A percentile compares a stretch with the other conserved stretches of the same genome.
Evolutionary conservation across 2,888 invertebrate species (phyloP).

Genomic region (Heteromyza rotundicornis): DNA sequence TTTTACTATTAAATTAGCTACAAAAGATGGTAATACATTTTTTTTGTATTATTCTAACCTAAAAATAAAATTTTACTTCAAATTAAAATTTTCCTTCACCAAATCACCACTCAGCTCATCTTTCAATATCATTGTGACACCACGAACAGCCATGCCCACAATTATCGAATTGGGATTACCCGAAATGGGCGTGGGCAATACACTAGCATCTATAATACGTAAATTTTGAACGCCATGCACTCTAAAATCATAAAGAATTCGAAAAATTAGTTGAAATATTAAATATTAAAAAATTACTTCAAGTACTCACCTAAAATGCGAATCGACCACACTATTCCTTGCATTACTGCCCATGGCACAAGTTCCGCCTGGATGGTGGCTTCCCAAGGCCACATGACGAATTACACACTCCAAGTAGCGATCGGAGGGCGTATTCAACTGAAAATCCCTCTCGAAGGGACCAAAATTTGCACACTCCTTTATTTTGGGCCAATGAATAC

Average conservation of each 20-base stretch:
- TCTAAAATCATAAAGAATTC: constrained; percentile 56
- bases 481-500: constrained; percentile 71
- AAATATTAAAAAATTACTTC: background rate
- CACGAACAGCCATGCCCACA: constrained; percentile 71
- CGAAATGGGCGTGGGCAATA: constrained; percentile 78
- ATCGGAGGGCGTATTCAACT: constrained; percentile 59
- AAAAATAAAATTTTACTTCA: too few species aligned
- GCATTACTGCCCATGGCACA: constrained; percentile 70
- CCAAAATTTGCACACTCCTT: constrained; percentile 66
- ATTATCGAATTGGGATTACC: constrained; percentile 77
- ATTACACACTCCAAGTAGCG: constrained; percentile 71
- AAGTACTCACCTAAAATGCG: constrained; percentile 66
- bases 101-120: too few species aligned
- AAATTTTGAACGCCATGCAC: constrained; percentile 71
- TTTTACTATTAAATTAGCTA: too few species aligned
- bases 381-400: constrained; percentile 70
- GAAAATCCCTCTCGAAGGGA: constrained; percentile 63
- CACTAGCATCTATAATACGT: constrained; percentile 80
- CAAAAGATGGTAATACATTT: too few species aligned
- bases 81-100: too few species aligned
- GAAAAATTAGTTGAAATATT: constrained; percentile 6
- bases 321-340: constrained; percentile 71
- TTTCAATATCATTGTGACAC: constrained; percentile 67
- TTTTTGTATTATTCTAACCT: too few species aligned
- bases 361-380: constrained; percentile 83